Evolutionary conservation across 2,113 vertebrate species (phyloP), one percentile per base, ranked within the genome.

Genomic region (Nothobranchius kuhntae): DNA sequence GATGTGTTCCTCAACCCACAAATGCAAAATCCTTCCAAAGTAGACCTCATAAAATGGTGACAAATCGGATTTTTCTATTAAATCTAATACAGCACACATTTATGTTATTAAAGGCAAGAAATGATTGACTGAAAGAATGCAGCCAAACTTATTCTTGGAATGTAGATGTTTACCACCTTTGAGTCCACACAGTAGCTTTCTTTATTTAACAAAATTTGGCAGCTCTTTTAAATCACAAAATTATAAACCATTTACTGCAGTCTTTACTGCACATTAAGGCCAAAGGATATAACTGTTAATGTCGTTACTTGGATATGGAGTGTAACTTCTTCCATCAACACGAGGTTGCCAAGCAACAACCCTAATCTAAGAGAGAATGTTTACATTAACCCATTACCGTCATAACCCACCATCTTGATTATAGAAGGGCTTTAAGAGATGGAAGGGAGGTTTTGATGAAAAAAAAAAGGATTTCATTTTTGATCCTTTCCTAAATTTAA

Each of bases 331-430:
- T 45, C 65, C 35, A 42, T 42, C 36, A n/a, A 13, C 15, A 4
- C 42, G n/a, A 72, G 24, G 60, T 71, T 65, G 60, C 71, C 44
- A 57, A 52, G 45, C 24, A 71, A 75, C 40, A n/a, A 13, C 3
- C n/a, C 1, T 13, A 9, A 48, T 54, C 14, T 36, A 64, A 38
- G 53, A 53, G 3, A 17, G 56, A 44, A 21, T 52, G 15, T 57
- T 56, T 67, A 56, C 46, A 56, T 56, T 48, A 51, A 15, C 12
- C 62, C 55, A 45, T 50, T 66, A 24, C n/a, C 47, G 53, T 21
- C 30, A 40, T 40, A 40, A 40, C 38, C 6, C 4, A 30, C 30
- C 7, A 1, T 40, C 38, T 40, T 8, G 4, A 40, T 40, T 40
- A 40, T 9, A 40, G 38, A 40, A 40, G 38, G 9, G 38, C 38